phyloP scores from a whole-genome alignment of 2,113 vertebrate genomes.

The Laterallus jamaicensis region DNA sequence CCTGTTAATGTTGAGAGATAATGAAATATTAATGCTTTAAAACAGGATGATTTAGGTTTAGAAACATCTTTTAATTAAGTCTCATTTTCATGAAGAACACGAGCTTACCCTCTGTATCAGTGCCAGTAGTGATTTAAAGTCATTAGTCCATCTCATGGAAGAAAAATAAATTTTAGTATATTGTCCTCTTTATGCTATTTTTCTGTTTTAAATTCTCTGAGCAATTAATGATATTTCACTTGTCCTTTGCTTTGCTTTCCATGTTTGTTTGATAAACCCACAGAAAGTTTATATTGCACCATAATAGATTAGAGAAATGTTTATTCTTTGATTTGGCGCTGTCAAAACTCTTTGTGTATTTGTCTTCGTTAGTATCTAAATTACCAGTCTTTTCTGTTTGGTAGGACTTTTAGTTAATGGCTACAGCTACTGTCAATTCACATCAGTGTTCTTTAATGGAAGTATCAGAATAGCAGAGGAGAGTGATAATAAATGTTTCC shows the following conservation, averaged over 20 bases:
- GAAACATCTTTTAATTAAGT: background rate
- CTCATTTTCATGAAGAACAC: background rate
- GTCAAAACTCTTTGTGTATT: background rate
- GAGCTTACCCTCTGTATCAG: background rate
- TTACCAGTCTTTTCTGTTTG: background rate
- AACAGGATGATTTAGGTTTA: background rate
- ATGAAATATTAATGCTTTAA: background rate
- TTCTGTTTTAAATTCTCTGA: background rate
- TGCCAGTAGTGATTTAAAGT: background rate
- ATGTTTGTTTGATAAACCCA: background rate
- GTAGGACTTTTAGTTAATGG: background rate
- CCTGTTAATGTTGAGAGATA: background rate
- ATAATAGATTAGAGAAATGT: background rate
- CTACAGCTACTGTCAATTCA: background rate
- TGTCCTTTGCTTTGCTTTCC: background rate
- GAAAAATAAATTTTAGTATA: background rate
- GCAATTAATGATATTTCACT: background rate
- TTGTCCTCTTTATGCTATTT: background rate
- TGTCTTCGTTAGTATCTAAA: background rate
- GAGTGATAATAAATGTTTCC: background rate
- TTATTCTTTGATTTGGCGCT: background rate
- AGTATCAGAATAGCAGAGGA: background rate
- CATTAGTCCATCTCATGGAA: background rate
- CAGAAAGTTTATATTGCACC: background rate
- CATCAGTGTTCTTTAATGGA: background rate